A percentile compares a stretch with the other conserved stretches of the same genome.
These are phyloP conservation scores for Eilema sororculum DNA, from an alignment of 2,888 invertebrate genomes.

Conservation along the genomic window DNA sequence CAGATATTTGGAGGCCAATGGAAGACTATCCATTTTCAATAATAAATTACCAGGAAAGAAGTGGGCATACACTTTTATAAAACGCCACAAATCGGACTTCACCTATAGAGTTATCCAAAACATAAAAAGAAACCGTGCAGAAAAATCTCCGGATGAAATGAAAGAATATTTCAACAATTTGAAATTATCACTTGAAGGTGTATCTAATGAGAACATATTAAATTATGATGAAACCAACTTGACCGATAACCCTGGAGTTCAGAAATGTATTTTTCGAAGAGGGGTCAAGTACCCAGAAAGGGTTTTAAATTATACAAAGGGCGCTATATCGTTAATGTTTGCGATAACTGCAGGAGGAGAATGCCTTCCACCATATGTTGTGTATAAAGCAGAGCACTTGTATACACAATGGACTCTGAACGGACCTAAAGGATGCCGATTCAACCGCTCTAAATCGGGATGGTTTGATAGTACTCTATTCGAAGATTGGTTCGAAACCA, in stretches of 20 bases:
- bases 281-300: neutral
- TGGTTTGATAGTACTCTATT: too few species aligned
- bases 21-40: neutral
- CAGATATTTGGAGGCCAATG: conserved; percentile 15
- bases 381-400: conserved; percentile 8
- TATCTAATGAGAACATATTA: neutral
- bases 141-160: too few species aligned
- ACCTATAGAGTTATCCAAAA: neutral
- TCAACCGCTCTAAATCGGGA: too few species aligned
- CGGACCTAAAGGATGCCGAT: conserved; percentile 9
- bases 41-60: neutral
- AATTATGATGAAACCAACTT: neutral
- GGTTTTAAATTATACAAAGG: neutral
- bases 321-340: neutral
- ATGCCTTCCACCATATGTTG: conserved; percentile 8
- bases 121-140: too few species aligned
- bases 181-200: neutral
- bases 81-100: neutral
- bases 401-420: conserved; percentile 4
- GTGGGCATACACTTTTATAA: neutral
- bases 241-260: neutral
- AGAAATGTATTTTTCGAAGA: neutral
- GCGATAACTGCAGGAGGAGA: conserved; percentile 9
- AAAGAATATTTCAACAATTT: neutral
- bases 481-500: too few species aligned